Evolutionary conservation across 2,797 vertebrate species (phyloP).

Genomic region (Crocidura indochinensis): DNA sequence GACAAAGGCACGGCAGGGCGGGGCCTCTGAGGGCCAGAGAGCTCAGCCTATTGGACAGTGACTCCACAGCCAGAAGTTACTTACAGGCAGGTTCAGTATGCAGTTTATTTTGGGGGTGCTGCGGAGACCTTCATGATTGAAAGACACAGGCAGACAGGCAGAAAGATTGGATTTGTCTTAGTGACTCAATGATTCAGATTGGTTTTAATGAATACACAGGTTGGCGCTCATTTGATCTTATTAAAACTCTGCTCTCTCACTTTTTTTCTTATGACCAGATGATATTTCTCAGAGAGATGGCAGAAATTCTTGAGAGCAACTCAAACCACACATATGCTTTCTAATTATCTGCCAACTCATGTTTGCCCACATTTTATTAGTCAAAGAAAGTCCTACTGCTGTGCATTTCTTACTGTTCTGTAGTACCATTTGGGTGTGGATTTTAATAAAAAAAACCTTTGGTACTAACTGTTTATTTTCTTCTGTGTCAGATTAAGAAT

Average conservation of each 20-base stretch:
- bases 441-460: neutral
- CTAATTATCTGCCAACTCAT: neutral
- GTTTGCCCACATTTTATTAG: neutral
- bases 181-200: neutral
- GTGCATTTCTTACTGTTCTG: neutral
- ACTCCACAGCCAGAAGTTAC: no score
- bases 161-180: neutral
- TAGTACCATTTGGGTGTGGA: no score
- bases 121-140: no score
- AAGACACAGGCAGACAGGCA: no score
- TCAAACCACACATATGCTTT: neutral
- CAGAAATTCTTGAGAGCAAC: neutral
- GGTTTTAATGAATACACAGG: neutral
- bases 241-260: no score
- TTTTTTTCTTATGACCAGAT: neutral
- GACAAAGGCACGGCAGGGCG: no score
- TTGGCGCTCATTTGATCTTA: neutral
- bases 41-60: no score
- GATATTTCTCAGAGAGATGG: neutral
- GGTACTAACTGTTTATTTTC: neutral
- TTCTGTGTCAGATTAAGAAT: constrained; percentile 44
- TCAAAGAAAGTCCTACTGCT: neutral
- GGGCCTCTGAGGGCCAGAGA: no score
- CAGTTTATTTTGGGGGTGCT: no score
- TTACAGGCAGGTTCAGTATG: no score